phyloP scores from a whole-genome alignment of 2,113 vertebrate genomes.

The Chionomys nivalis region DNA sequence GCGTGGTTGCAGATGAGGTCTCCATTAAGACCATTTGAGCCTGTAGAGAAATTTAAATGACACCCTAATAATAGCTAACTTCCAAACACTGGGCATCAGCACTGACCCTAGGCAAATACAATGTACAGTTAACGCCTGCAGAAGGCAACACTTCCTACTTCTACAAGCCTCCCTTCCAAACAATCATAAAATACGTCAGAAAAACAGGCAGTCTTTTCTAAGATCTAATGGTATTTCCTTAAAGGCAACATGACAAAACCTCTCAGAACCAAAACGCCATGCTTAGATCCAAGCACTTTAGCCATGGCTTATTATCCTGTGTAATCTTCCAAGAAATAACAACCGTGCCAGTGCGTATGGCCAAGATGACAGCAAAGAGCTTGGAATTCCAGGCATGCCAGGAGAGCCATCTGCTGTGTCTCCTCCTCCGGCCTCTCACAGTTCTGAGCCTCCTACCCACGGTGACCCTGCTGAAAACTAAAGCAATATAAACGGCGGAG shows the following conservation, averaged over 20 bases:
- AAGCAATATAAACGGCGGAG: background rate
- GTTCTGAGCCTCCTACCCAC: background rate
- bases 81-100: slow-evolving; percentile 49
- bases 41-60: slow-evolving; percentile 68
- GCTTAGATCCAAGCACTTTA: background rate
- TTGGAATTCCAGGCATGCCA: slow-evolving; percentile 4
- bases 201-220: background rate
- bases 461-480: background rate
- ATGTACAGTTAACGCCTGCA: slow-evolving; percentile 8
- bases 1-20: slow-evolving; percentile 43
- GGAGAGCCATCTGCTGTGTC: background rate
- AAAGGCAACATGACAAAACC: background rate
- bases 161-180: background rate
- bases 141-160: slow-evolving; percentile 11
- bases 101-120: slow-evolving; percentile 27
- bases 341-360: background rate
- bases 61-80: slow-evolving; percentile 63
- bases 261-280: background rate
- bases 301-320: background rate
- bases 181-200: slow-evolving; percentile 38
- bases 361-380: background rate
- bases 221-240: background rate
- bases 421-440: background rate
- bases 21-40: slow-evolving; percentile 65
- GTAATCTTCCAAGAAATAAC: background rate